These are phyloP conservation scores for Augochlorella aurata DNA, from an alignment of 2,888 invertebrate genomes.

Conservation along the genomic window DNA sequence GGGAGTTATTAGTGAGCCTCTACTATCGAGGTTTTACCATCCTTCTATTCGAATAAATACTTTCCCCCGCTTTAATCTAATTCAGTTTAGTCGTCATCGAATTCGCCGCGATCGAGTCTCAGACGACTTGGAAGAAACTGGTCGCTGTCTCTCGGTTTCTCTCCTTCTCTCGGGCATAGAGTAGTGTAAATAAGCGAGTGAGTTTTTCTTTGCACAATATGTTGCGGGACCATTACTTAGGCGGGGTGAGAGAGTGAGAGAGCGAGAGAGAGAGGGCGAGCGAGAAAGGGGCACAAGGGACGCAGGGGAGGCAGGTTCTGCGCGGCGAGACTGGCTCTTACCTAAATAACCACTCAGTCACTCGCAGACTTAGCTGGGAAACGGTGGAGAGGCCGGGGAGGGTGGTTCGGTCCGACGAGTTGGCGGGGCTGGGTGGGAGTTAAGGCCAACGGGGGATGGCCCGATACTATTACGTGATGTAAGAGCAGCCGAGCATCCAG, in stretches of 20 bases:
- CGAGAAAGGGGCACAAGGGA: not conserved
- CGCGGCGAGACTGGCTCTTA: conserved; percentile 78
- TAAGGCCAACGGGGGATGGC: conserved; percentile 67
- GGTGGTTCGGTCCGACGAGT: conserved; percentile 49
- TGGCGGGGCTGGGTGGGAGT: conserved; percentile 43
- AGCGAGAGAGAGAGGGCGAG: not conserved
- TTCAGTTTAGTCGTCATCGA: conserved; percentile 10
- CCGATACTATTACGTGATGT: conserved; percentile 79
- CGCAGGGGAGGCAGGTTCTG: conserved; percentile 60
- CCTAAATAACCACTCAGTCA: conserved; percentile 82
- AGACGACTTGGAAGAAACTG: conserved; percentile 27
- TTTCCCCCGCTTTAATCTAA: not conserved
- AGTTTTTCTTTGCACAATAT: conserved; percentile 79
- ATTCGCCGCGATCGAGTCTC: conserved; percentile 25
- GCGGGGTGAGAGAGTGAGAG: conserved; percentile 44
- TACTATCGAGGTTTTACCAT: not conserved
- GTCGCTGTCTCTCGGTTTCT: conserved; percentile 6
- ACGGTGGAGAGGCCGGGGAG: conserved; percentile 54
- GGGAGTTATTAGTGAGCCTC: too few species aligned
- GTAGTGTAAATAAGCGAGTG: conserved; percentile 70
- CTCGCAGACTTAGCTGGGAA: conserved; percentile 77
- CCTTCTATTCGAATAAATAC: not conserved
- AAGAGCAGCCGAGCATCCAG: conserved; percentile 76
- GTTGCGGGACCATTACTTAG: conserved; percentile 79
- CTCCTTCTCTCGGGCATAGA: not conserved